phyloP scores from a whole-genome alignment of 2,113 vertebrate species.

The Rallus limicola region DNA sequence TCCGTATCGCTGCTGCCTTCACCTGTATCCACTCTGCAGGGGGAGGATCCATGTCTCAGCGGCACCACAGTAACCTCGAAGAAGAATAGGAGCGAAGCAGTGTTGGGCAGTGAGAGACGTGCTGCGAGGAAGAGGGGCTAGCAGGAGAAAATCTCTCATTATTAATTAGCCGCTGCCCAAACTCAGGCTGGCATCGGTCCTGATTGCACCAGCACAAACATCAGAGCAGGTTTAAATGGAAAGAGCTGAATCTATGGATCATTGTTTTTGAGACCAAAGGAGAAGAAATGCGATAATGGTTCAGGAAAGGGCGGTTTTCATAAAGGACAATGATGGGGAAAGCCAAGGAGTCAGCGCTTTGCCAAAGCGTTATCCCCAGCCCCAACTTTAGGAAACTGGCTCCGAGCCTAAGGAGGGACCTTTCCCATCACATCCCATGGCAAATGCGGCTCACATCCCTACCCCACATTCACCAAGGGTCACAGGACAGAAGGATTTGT shows the following conservation, averaged over 20 bases:
- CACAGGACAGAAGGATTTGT: neutral
- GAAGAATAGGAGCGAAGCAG: neutral
- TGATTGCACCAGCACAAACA: neutral
- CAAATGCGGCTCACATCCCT: neutral
- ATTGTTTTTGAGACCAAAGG: neutral
- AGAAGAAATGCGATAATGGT: neutral
- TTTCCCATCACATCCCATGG: neutral
- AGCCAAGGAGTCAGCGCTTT: neutral
- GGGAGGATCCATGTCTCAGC: rapidly evolving
- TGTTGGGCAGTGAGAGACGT: neutral
- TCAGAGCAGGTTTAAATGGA: neutral
- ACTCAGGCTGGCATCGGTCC: neutral
- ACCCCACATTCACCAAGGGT: neutral
- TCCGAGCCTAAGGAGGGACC: neutral
- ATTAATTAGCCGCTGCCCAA: neutral
- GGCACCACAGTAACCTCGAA: neutral
- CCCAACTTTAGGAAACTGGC: neutral
- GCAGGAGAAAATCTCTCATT: neutral
- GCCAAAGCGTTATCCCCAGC: neutral
- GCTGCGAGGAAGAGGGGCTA: neutral
- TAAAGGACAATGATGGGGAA: constrained; percentile 34
- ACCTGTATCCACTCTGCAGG: neutral
- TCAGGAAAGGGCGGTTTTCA: constrained; percentile 30
- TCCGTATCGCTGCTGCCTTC: neutral
- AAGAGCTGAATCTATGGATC: neutral